Evolutionary conservation across 1,140 invertebrate species (phyloP), one percentile per base, ranked within the genome.

Genomic region (Anagrus nilaparvatae): DNA sequence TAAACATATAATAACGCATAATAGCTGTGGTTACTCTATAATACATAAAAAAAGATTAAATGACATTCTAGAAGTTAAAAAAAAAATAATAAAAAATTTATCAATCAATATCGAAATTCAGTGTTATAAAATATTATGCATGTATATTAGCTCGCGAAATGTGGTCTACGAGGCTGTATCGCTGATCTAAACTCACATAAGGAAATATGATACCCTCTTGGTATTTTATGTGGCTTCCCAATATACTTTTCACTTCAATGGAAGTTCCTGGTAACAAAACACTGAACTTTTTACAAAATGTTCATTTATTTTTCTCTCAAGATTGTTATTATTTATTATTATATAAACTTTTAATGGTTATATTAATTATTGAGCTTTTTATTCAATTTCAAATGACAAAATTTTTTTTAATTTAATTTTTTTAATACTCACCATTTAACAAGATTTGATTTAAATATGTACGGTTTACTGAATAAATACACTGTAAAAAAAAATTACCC

Each of bases 381-480:
- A 9, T 42, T 25, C n/a, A 36, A 21, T 25, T 27, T 29, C 12
- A 10, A 29, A 29, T n/a, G 14, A 29, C 14, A 14, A 14, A 7
- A 28, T 24, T 3, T 27, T 23, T 7, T 27, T 44, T 37, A 28
- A 29, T n/a, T n/a, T n/a, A n/a, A n/a, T 36, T 36, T 4, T 30
- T 24, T 24, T 14, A 12, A 12, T 40, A 67, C 63, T 72, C 71
- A 89, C 84, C 84, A 62, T 78, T 74, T 13, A 97, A 59, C 13
- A 96, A 65, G 32, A 84, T 53, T 56, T 85, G 78, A 60, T 97
- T 98, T 1, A 98, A 61, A 55, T 80, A 79, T 56, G 87, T 81
- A 48, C 94, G 70, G 30, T 87, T 86, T 6, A 97, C 80, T 0
- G 93, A 97, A 56, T 92, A 92, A 46, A 97, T 92, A 50, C 84